Base-by-base conservation (phyloP, 2,888 invertebrate genomes). In the Tortricodes alternella region DNA sequence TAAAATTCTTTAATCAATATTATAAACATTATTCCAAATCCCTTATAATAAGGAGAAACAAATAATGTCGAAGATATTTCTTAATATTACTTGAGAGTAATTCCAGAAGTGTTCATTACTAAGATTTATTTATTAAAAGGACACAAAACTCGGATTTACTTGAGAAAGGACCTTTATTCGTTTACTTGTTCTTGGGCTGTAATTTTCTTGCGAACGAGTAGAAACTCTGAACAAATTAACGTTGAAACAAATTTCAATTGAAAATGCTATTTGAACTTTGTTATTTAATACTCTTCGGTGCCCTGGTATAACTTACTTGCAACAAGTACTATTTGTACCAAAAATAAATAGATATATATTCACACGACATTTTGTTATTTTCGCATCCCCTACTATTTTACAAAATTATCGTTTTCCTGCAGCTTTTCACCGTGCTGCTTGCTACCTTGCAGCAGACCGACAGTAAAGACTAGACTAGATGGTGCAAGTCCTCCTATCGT, bases 231-330 rank as follows among this genome's bases (percentile, higher is more conserved):
- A 73, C 68, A 65, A 76, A 76, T 80, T 78, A 71, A 76, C 71
- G 74, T 71, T 74, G 64, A 73, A 80, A 76, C 76, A 77, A 80
- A 75, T 76, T 81, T 76, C 74, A 76, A 78, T 78, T 76, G 71
- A 73, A 77, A 65, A 71, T 73, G 70, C 74, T 76, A 68, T 73
- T 70, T 63, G 60, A 78, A 79, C 74, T 80, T 79, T 70, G 70
- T 77, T 73, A 78, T 78, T 76, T 76, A 76, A 80, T 75, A 27
- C 27, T 13, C 16, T 27, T 7, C 7, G 2, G n/a, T 5, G 15
- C 9, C 27, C 2, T 21, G 7, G 11, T 39, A 39, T 24, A 9
- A 16, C 16, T 27, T 15, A 41, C 11, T 38, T n/a, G n/a, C 11
- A 8, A 3, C 1, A 6, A 32, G 13, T 32, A 13, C 32, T 32